Base-by-base conservation (phyloP, 2,113 vertebrate species). In the Antechinus stuartii region DNA sequence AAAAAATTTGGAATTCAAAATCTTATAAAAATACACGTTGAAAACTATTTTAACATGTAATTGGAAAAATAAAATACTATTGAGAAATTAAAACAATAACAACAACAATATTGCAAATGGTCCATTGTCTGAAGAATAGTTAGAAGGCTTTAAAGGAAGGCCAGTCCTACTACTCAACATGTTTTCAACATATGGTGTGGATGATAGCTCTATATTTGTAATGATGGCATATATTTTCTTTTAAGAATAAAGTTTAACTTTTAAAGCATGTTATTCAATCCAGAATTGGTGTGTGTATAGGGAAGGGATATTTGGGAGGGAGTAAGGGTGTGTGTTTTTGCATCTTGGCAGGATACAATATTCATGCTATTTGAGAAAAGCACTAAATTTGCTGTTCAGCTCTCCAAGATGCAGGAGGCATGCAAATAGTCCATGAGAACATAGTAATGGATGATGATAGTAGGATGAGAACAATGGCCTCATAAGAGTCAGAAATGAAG, bases 71-170 rank as follows among this genome's bases (percentile, higher is more conserved):
- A 52, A 52, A 52, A 52, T 52, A 52, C 50, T 52, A 52, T 52
- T 52, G 50, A 10, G 50, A 10, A 52, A 52, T 52, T 52, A 52
- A 52, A 52, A 52, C 50, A 52, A 50, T 50, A 50, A 52, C 50
- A 52, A 52, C 50, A 52, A 52, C 50, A 52, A 52, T 6, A 52
- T 52, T 52, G 50, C n/a, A n/a, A n/a, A 97, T 97, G 2, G n/a
- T 42, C 7, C 68, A 96, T 97, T 98, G 96, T 98, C 97, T 98
- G 96, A 97, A 96, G 96, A 98, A 97, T 52, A 94, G 98, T 97
- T 97, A 94, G 94, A 96, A 97, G 97, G 96, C 96, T 97, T 97
- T 92, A 84, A 30, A 8, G 47, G n/a, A 96, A 95, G 95, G 97
- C 26, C 14, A 96, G 96, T 95, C 91, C 6, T 84, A 7, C 68